Evolutionary conservation across 2,888 invertebrate species (phyloP), one percentile per base, ranked within the genome.

Genomic region (Listrodromus nycthemerus): DNA sequence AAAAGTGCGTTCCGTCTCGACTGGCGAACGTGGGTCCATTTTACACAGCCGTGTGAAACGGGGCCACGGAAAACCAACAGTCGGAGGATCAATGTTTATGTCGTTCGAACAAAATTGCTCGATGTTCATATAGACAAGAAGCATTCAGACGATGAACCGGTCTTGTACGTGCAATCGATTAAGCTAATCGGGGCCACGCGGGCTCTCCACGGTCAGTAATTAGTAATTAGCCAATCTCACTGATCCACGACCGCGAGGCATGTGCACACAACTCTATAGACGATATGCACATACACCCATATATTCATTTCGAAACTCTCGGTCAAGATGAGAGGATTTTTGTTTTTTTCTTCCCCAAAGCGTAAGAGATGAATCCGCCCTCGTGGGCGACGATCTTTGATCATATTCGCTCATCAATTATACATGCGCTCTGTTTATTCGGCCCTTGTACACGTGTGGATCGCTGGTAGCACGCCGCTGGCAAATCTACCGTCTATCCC

Each of bases 401-500:
- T 86, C 82, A 80, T 81, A 83, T 80, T 45, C 67, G 63, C 77
- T 80, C 84, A 66, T 80, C 78, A 84, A 86, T 86, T 84, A 86
- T 84, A 80, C 84, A 84, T 84, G 78, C 78, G 77, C 77, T 76
- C 70, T 79, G 67, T 83, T 80, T 61, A 74, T 83, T 77, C 74
- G 67, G 61, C 77, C 80, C 67, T 73, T 70, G 52, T 61, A 73
- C 73, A 78, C 82, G 67, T 61, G 67, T 66, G 50, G 19, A 65
- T 78, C 75, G 48, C 61, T 41, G 52, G 63, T 61, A 33, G 52
- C 24, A 30, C 48, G 27, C 48, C 66, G 55, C 4, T 71, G 41
- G 30, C 55, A 67, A 45, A 48, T 55, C 52, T 90, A 89, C 86
- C 91, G 91, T 89, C 89, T 87, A 87, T 88, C 85, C 89, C 92